Percentiles rank a stretch among this genome's conserved stretches.
Conservation (phyloP, 2,113 vertebrate species). For the Charadrius vociferus region DNA sequence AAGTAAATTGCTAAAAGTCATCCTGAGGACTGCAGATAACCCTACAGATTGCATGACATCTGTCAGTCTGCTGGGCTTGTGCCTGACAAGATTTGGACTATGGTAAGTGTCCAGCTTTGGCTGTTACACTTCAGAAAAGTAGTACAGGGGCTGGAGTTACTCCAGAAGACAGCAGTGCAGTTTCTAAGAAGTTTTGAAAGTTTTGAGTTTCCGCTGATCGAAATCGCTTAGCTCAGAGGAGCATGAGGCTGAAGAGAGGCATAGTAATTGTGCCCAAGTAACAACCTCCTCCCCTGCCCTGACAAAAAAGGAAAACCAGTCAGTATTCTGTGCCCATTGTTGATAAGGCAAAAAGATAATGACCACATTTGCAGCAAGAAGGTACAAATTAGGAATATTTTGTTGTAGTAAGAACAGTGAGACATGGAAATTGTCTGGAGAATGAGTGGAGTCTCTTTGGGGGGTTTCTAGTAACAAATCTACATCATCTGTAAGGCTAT, state of each 20-base stretch:
- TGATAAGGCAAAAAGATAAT: background rate
- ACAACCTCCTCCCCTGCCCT: background rate
- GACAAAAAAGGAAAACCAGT: background rate
- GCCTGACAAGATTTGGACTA: background rate
- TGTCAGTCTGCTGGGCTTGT: background rate
- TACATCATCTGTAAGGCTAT: background rate
- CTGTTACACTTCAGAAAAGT: background rate
- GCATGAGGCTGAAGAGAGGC: background rate
- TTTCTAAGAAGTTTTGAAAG: background rate
- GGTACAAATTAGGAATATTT: rapidly evolving
- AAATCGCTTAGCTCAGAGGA: background rate
- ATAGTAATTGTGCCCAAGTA: background rate
- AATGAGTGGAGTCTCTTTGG: background rate
- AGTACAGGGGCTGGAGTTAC: background rate
- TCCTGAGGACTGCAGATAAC: background rate
- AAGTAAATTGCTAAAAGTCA: background rate
- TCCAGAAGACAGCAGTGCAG: background rate
- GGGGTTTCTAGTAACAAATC: background rate
- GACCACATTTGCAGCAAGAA: background rate
- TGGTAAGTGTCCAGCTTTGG: background rate
- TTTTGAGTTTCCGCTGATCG: background rate
- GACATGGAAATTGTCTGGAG: background rate
- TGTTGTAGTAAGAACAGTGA: background rate
- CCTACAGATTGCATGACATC: background rate
- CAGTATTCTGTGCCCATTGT: background rate